Evolutionary conservation across 2,797 vertebrate genomes (phyloP), one percentile per base, ranked within the genome.

Genomic region (Lindbergichthys nudifrons): DNA sequence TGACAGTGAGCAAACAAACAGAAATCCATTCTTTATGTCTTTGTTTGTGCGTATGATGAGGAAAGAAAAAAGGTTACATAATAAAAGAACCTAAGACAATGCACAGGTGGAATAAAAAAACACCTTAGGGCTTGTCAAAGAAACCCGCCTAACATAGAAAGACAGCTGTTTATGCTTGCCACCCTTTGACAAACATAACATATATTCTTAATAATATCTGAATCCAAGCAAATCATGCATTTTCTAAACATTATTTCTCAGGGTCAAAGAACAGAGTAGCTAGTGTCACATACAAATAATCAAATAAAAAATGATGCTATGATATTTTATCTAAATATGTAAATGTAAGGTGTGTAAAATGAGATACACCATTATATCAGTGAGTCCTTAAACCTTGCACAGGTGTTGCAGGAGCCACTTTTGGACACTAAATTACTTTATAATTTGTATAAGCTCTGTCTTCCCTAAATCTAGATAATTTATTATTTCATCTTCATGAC

Each of bases 401-500:
- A 53, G 59, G 66, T 62, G 63, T 73, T 51, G 13, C 43, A 71
- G 32, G 10, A 70, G 62, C 13, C 46, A 7, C 60, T 30, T 51
- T 57, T 65, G 41, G 14, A 69, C 63, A 58, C 63, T 59, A 69
- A 70, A 63, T 53, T 65, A 64, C 70, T 75, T 23, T 23, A 21
- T 21, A 21, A 56, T 78, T 80, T 73, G 65, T 70, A 56, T 23
- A 23, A 23, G 23, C 23, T 65, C 58, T 30, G 5, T 63, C 45
- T 65, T 73, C 26, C 53, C 64, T 23, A 23, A 23, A 23, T 23
- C 23, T 23, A 71, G 41, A 85, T 41, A 74, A 39, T 60, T 81
- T 23, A 72, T 75, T 86, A 82, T 75, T 83, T 66, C 69, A 69
- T 26, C 54, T 66, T 64, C 16, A 56, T 59, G 15, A 5, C 4